A percentile compares a stretch with the other conserved stretches of the same genome.
phyloP scores from a whole-genome alignment of 2,888 invertebrate genomes.

The Chironomus tentans region DNA sequence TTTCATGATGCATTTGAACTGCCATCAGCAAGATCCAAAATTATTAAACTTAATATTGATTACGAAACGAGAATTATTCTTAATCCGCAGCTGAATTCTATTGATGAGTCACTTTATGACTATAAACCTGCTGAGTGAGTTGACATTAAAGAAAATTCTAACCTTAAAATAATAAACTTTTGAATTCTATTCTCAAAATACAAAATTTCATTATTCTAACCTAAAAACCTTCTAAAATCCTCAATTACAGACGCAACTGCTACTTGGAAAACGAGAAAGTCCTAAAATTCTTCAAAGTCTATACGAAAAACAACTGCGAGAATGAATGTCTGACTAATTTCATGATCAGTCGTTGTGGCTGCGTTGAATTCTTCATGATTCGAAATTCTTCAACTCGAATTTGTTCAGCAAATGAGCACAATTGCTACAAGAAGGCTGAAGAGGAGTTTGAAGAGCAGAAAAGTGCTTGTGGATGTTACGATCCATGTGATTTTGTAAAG shows the following conservation, averaged over 20 bases:
- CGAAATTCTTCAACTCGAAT: not conserved
- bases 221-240: no score
- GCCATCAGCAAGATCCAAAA: no score
- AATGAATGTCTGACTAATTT: not conserved
- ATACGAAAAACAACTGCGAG: not conserved
- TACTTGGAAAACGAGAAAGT: not conserved
- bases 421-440: not conserved
- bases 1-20: no score
- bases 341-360: not conserved
- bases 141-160: not conserved
- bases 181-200: no score
- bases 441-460: not conserved
- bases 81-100: not conserved
- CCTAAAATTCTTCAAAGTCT: not conserved
- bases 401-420: not conserved
- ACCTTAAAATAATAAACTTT: no score
- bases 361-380: not conserved
- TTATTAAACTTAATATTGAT: no score
- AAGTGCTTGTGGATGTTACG: not conserved
- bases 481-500: not conserved
- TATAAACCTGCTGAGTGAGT: not conserved
- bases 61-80: no score
- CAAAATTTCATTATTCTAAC: no score
- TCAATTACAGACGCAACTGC: not conserved
- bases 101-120: not conserved